Base-by-base conservation (phyloP, 2,113 vertebrate genomes). In the Pleuronectes platessa region DNA sequence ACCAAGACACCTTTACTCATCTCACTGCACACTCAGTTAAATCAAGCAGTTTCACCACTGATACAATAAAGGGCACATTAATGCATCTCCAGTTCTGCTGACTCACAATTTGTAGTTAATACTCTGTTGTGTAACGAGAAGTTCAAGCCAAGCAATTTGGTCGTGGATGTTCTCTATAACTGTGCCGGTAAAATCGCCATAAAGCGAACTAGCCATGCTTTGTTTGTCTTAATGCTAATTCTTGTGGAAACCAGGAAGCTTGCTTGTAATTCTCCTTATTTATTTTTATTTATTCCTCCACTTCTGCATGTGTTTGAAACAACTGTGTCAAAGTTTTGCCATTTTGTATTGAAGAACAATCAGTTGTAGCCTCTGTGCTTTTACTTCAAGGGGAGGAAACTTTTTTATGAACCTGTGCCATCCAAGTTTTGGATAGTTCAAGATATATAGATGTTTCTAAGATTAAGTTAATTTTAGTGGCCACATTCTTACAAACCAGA, bases 91-190 rank as follows among this genome's bases (percentile, higher is more conserved):
- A 26, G 58, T 83, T 78, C 51, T 83, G 85, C 86, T 87, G 85
- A 86, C 76, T 87, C 73, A 79, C 63, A 84, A 70, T 68, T 81
- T 72, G 73, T 14, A 42, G 61, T 87, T 90, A 83, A 80, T 67
- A 87, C 4, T n/a, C 58, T 73, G 76, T 89, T 83, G 76, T 80
- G 86, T 69, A 87, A 85, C 81, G 76, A 81, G 75, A 26, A 59
- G 61, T 68, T 85, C 81, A 70, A 81, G 82, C 82, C 79, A 78
- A 80, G 81, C 70, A 81, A 79, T 88, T 84, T 86, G 83, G 81
- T 90, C 68, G 63, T 78, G 77, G 80, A 83, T 84, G 80, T 40
- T 74, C 82, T 86, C 71, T 76, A 31, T 31, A 77, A 55, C 78
- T 86, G 82, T 89, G 81, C 84, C 13, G 35, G 74, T 27, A 27